phyloP scores from a whole-genome alignment of 2,113 vertebrate genomes.

The Pituophis catenifer region DNA sequence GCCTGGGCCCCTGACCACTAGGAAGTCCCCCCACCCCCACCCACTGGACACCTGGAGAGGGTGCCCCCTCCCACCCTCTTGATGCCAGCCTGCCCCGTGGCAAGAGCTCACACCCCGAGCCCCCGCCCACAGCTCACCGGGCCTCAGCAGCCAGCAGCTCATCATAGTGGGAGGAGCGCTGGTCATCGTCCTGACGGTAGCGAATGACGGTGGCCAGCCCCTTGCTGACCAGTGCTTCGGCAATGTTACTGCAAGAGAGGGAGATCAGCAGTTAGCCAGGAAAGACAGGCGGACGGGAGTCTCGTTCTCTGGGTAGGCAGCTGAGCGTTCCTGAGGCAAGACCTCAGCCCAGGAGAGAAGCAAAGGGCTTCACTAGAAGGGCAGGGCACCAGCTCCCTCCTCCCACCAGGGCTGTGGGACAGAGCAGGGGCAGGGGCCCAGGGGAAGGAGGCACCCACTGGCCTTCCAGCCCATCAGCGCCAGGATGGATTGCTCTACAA shows the following conservation, averaged over 20 bases:
- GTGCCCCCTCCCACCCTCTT: background rate
- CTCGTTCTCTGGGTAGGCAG: background rate
- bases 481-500: background rate
- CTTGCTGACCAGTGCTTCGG: conserved; percentile 95
- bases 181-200: conserved; percentile 95
- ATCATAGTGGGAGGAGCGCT: conserved; percentile 93
- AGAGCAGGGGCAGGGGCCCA: too few relatives aligned
- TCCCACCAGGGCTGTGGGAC: background rate
- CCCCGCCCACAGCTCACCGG: conserved; percentile 71
- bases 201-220: conserved; percentile 92
- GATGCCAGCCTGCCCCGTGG: background rate
- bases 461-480: too few relatives aligned
- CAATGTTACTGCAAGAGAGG: conserved; percentile 84
- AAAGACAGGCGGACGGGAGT: background rate
- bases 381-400: background rate
- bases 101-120: background rate
- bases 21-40: background rate
- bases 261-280: background rate
- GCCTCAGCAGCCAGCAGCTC: conserved; percentile 93
- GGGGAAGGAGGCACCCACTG: background rate
- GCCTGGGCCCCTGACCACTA: background rate
- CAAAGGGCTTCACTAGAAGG: background rate
- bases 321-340: background rate
- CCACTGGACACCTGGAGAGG: background rate
- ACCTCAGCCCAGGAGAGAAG: background rate